Conservation (phyloP, 1,140 invertebrate genomes). For the Polypedilum pembai region DNA sequence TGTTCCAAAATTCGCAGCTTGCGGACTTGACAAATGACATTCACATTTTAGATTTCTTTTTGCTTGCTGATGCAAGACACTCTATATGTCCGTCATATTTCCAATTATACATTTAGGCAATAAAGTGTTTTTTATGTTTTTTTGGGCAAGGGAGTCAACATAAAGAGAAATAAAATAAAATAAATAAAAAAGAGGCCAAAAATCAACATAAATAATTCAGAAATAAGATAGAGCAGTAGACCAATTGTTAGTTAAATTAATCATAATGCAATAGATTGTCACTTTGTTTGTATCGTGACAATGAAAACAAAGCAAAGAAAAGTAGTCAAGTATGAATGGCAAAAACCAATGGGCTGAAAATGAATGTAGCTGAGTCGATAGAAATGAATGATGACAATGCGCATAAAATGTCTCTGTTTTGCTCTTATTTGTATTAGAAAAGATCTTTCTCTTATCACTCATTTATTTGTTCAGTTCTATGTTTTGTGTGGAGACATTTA, state of each 20-base stretch:
- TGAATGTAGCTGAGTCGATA: background rate
- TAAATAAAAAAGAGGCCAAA: background rate
- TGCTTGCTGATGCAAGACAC: slow-evolving; percentile 13
- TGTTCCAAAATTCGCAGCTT: slow-evolving; percentile 8
- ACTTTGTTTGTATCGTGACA: too few species aligned
- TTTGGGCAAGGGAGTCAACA: background rate
- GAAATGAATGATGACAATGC: slow-evolving; percentile 4
- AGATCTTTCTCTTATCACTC: background rate
- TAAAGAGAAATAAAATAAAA: background rate
- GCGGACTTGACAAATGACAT: slow-evolving; percentile 24
- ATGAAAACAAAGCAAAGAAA: background rate
- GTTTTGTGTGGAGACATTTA: too few species aligned
- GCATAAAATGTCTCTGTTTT: background rate
- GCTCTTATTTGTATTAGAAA: background rate
- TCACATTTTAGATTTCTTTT: slow-evolving; percentile 27
- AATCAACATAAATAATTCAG: slow-evolving; percentile 4
- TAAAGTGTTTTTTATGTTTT: background rate
- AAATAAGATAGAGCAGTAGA: background rate
- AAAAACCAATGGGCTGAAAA: background rate
- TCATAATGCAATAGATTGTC: too few species aligned
- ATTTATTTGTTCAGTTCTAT: background rate
- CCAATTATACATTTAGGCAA: background rate
- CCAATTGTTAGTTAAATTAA: too few species aligned
- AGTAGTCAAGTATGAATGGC: background rate
- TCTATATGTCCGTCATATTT: background rate